Evolutionary conservation across 2,113 vertebrate genomes (phyloP), one percentile per base, ranked within the genome.

Genomic region (Chauna torquata): DNA sequence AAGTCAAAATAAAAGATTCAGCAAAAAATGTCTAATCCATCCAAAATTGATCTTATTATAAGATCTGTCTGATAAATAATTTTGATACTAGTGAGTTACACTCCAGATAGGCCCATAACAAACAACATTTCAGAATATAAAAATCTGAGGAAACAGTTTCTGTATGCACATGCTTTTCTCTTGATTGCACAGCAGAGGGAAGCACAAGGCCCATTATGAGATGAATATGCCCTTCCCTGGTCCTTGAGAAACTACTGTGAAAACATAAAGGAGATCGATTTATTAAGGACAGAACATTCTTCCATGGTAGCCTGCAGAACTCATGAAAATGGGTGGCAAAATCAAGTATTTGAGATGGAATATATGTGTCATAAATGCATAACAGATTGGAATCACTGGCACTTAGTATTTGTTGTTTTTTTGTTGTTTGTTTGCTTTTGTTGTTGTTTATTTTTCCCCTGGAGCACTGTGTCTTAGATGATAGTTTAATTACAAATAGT

Each of bases 301-400:
- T 86, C 58, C 52, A 45, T 8, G 1, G 1, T 36, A 38, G 17
- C 14, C 11, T 1, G 3, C 13, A 32, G 3, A 36, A 44, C 24
- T 17, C 42, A 16, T 28, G 28, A 54, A 78, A 74, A 54, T 6
- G 28, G 3, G 11, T 22, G 24, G 16, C 11, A 69, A 71, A 55
- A 82, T 22, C 20, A 57, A 27, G 12, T 24, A 12, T 8, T 22
- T 32, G 40, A 71, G 19, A 42, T 47, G 49, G 19, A 55, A 54
- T 13, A 20, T 8, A 10, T 19, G 42, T 28, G 44, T 23, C 19
- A 13, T 38, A 57, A 61, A 12, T 30, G 19, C 24, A 23, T 8
- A 8, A 42, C 19, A 82, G 27, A 36, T 45, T 18, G 25, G 36
- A 66, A 59, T 34, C 24, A 17, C 38, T 32, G 65, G 34, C 34